Evolutionary conservation across 2,113 vertebrate genomes (phyloP).

Genomic region (Bubalus kerabau): DNA sequence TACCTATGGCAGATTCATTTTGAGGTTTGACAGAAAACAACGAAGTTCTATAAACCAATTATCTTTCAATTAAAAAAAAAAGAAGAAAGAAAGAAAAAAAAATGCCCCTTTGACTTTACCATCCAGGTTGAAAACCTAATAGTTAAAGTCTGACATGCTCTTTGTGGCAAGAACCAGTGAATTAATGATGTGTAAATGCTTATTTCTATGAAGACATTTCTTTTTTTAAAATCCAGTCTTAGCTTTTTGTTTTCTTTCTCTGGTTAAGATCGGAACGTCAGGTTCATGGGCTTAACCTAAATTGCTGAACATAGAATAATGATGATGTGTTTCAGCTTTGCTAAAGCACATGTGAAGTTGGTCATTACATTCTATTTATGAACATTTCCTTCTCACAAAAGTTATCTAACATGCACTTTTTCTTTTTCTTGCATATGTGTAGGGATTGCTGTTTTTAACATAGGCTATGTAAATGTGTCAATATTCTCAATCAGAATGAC

Average conservation of each 20-base stretch:
- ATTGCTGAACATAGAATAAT: background rate
- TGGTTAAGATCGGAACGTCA: background rate
- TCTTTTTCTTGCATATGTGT: background rate
- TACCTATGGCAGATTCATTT: background rate
- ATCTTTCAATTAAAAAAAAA: background rate
- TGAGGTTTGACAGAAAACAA: background rate
- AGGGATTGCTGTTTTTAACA: background rate
- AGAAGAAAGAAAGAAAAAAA: background rate
- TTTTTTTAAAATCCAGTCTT: background rate
- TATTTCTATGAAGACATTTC: background rate
- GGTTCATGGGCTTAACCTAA: background rate
- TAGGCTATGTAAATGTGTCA: background rate
- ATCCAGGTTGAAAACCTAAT: background rate
- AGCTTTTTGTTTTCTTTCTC: background rate
- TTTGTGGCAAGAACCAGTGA: background rate
- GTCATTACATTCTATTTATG: background rate
- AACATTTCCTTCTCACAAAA: background rate
- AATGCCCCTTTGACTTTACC: background rate
- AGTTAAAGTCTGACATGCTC: background rate
- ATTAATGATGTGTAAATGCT: background rate
- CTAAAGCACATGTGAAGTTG: background rate
- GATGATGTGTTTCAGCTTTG: background rate
- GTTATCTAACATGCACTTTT: background rate
- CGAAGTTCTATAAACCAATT: background rate
- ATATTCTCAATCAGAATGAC: background rate